phyloP scores from a whole-genome alignment of 2,113 vertebrate species.

The Isurus oxyrinchus region DNA sequence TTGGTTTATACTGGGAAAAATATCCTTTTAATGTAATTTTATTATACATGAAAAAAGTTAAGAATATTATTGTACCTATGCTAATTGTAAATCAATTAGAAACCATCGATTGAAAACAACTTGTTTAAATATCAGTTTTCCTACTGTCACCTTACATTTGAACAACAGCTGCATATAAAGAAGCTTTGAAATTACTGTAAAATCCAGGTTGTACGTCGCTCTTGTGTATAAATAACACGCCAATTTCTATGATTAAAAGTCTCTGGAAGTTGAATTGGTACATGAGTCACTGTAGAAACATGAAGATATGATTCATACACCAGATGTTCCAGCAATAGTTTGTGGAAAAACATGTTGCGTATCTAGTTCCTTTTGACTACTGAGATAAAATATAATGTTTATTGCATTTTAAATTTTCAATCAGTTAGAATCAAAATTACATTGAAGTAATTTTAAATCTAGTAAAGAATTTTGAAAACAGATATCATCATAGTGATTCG shows the following conservation, averaged over 20 bases:
- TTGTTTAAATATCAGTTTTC: background rate
- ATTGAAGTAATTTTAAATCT: background rate
- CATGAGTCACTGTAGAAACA: constrained; percentile 12
- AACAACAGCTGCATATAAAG: background rate
- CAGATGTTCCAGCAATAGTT: background rate
- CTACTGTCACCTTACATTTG: background rate
- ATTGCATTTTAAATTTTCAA: background rate
- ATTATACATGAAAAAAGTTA: background rate
- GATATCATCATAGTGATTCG: background rate
- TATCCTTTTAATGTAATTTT: background rate
- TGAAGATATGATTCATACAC: background rate
- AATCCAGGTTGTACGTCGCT: background rate
- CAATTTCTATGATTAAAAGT: background rate
- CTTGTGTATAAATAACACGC: background rate
- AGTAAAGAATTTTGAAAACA: background rate
- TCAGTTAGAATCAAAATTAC: background rate
- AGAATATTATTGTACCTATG: background rate
- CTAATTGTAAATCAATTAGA: constrained; percentile 4
- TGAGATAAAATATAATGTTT: background rate
- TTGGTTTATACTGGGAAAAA: constrained; percentile 27
- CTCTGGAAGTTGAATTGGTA: background rate
- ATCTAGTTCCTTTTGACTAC: background rate
- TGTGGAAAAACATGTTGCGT: background rate
- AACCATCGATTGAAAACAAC: constrained; percentile 8
- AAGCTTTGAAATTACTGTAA: background rate